Conservation (phyloP, 2,888 invertebrate species). For the Pseudococcus longispinus region DNA sequence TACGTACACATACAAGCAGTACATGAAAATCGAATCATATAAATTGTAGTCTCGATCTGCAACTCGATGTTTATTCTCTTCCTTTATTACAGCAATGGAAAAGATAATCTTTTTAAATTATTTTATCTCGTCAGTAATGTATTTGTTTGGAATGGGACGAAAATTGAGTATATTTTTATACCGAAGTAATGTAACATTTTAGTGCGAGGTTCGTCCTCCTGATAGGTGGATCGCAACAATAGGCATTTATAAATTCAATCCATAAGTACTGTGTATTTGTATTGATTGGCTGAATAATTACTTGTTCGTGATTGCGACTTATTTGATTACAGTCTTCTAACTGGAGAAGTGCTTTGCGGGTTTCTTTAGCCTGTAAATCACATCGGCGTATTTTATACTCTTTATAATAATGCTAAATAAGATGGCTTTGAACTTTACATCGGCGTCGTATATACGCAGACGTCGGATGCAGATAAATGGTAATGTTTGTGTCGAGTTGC, state of each 20-base stretch:
- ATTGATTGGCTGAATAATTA: constrained; percentile 36
- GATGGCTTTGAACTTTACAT: constrained; percentile 16
- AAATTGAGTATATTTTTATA: not conserved
- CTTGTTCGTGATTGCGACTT: constrained; percentile 38
- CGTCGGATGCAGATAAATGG: not conserved
- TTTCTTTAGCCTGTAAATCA: constrained; percentile 36
- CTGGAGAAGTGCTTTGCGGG: constrained; percentile 16
- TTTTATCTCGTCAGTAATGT: not conserved
- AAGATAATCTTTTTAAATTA: not conserved
- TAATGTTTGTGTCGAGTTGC: constrained; percentile 11
- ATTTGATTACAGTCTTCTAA: constrained; percentile 30
- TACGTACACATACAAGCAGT: too few relatives aligned
- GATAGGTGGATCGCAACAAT: not conserved
- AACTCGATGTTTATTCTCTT: not conserved
- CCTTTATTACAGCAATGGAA: not conserved
- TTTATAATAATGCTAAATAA: not conserved
- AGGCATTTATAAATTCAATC: not conserved
- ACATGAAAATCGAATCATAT: not conserved
- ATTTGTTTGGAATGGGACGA: not conserved
- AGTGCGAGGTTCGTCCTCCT: too few relatives aligned
- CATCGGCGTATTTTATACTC: not conserved
- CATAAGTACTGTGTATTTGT: not conserved
- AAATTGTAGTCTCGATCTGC: not conserved
- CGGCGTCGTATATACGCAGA: not conserved
- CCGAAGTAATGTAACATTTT: too few relatives aligned